phyloP scores from a whole-genome alignment of 2,797 vertebrate species.

The Lepus oiostolus region DNA sequence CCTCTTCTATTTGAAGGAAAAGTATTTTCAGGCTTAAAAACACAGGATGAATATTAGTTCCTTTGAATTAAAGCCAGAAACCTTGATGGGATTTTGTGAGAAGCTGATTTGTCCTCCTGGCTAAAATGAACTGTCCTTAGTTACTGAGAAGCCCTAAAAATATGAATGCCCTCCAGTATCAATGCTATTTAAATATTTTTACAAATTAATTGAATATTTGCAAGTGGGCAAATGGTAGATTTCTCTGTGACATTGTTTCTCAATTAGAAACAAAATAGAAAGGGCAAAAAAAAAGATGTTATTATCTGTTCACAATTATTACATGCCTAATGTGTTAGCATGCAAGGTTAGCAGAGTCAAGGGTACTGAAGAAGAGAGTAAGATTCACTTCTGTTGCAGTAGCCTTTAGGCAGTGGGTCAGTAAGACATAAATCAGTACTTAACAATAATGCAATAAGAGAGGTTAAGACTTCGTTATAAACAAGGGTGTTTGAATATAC shows the following conservation, averaged over 20 bases:
- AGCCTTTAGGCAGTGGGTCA: not conserved
- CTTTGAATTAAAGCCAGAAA: not conserved
- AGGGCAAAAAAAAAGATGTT: not conserved
- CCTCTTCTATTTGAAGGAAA: not conserved
- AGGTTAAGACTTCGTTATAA: not conserved
- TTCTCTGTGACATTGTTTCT: not conserved
- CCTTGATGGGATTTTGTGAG: not conserved
- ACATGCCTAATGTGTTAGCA: not conserved
- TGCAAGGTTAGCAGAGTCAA: not conserved
- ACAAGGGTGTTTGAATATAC: not conserved
- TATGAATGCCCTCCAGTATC: not conserved
- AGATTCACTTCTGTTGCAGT: not conserved
- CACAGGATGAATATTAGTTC: not conserved
- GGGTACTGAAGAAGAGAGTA: not conserved
- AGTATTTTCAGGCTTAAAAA: not conserved
- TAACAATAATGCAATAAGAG: not conserved
- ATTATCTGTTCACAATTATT: not conserved
- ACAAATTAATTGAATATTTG: not conserved
- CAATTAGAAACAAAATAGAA: not conserved
- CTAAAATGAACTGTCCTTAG: not conserved
- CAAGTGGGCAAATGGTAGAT: not conserved
- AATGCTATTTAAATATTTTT: not conserved
- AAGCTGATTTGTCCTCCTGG: not conserved
- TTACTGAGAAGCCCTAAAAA: not conserved
- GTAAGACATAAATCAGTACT: not conserved